Conservation (phyloP, 2,797 vertebrate species). For the Simalia tracyae region DNA sequence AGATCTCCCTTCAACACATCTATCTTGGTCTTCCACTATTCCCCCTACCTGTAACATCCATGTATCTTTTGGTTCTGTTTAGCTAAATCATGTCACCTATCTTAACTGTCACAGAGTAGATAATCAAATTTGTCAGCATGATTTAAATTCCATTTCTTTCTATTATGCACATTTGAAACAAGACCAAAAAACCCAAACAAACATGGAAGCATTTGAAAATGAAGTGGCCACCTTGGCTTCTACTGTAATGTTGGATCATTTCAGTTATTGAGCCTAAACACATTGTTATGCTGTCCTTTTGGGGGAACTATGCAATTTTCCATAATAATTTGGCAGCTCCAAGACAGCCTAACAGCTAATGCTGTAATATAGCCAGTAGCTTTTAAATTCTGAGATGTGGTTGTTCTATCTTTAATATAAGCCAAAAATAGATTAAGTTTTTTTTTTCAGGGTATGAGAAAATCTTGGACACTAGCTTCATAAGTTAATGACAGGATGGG, state of each 20-base stretch:
- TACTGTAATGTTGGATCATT: background rate
- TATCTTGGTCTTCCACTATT: background rate
- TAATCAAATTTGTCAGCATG: background rate
- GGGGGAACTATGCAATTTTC: slow-evolving; percentile 39
- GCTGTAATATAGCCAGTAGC: slow-evolving; percentile 54
- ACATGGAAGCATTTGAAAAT: background rate
- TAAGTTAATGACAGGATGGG: slow-evolving; percentile 47
- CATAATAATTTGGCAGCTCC: slow-evolving; percentile 57
- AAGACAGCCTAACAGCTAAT: slow-evolving; percentile 55
- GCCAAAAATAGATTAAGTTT: slow-evolving; percentile 55
- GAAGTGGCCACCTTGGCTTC: background rate
- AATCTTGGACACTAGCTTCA: slow-evolving; percentile 57
- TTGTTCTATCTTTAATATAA: slow-evolving; percentile 49
- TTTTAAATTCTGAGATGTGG: slow-evolving; percentile 51
- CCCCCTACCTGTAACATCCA: background rate
- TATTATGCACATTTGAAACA: background rate
- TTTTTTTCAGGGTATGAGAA: slow-evolving; percentile 62
- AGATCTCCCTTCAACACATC: background rate
- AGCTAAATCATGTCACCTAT: background rate
- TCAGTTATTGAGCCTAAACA: background rate
- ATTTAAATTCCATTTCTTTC: background rate
- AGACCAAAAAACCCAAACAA: background rate
- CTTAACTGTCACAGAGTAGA: background rate
- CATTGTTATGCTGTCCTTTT: slow-evolving; percentile 20
- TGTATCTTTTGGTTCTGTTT: background rate